Evolutionary conservation across 2,888 invertebrate genomes (phyloP).

Genomic region (Uropetala carovei): DNA sequence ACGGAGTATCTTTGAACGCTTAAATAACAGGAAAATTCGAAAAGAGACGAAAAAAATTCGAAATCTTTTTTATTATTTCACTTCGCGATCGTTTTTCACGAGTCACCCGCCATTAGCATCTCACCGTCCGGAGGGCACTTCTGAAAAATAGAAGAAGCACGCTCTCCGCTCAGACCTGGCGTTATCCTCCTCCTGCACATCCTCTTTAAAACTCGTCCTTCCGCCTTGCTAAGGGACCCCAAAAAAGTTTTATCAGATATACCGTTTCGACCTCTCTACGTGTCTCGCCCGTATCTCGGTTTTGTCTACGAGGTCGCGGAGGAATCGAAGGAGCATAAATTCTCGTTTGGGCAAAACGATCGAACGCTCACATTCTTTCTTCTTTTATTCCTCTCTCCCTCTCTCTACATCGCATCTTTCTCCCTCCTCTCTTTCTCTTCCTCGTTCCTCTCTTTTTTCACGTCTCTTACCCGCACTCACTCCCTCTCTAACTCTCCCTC

Average conservation of each 20-base stretch:
- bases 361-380: background rate
- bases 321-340: background rate
- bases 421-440: background rate
- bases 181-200: background rate
- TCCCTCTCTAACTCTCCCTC: background rate
- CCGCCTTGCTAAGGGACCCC: background rate
- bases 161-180: background rate
- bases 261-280: slow-evolving; percentile 14
- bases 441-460: background rate
- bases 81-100: background rate
- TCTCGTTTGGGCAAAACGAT: background rate
- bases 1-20: background rate
- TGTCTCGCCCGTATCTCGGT: background rate
- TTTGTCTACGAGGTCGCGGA: background rate
- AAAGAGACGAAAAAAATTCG: background rate
- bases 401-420: background rate
- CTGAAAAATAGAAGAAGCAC: background rate
- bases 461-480: background rate
- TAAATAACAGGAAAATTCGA: background rate
- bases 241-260: background rate
- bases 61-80: background rate
- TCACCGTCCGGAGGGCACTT: background rate
- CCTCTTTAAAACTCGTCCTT: background rate
- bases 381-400: background rate
- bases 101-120: background rate